Base-by-base conservation (phyloP, 2,797 vertebrate species). In the Propithecus perrieri region DNA sequence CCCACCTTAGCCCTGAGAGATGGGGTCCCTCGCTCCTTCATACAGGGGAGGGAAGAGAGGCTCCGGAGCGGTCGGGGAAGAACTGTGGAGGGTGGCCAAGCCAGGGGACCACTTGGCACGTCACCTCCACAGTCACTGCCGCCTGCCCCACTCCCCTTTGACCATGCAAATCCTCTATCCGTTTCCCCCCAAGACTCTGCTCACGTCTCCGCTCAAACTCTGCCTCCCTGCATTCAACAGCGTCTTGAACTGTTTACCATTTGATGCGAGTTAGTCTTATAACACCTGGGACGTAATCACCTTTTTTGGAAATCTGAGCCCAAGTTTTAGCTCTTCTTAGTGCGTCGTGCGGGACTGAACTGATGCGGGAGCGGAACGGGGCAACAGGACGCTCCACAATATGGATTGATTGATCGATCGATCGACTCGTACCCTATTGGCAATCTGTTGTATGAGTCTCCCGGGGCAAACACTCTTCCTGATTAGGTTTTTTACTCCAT, bases 51-150 rank as follows among this genome's bases (percentile, higher is more conserved):
- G 30, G 35, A 28, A 10, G 33, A 7, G 2, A 63, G 17, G 20
- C 10, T 61, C 14, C 3, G 17, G 61, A 35, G 7, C 3, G 1
- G 14, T 71, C 12, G 22, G 5, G 10, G 4, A 3, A 63, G 65
- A 87, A 30, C 12, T 12, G 0, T 50, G 26, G 20, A 28, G 35
- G 38, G 38, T 0, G 13, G 20, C n/a, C 50, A 35, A 74, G 38
- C 38, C 63, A 18, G 55, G 10, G 24, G 26, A 26, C 67, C 15
- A 15, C 12, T 7, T 43, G 1, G 20, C 9, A 12, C 3, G 15
- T 8, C 18, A 0, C 53, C 26, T 43, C n/a, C 12, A 0, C 14
- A 13, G 11, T 4, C 46, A 0, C 0, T 1, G 9, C 6, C 53
- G 5, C 7, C 59, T 8, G 6, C 17, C 14, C 22, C 72, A 18